A percentile compares a stretch with the other conserved stretches of the same genome.
Evolutionary conservation across 2,888 invertebrate species (phyloP).

Genomic region (Drosophila demipolita): DNA sequence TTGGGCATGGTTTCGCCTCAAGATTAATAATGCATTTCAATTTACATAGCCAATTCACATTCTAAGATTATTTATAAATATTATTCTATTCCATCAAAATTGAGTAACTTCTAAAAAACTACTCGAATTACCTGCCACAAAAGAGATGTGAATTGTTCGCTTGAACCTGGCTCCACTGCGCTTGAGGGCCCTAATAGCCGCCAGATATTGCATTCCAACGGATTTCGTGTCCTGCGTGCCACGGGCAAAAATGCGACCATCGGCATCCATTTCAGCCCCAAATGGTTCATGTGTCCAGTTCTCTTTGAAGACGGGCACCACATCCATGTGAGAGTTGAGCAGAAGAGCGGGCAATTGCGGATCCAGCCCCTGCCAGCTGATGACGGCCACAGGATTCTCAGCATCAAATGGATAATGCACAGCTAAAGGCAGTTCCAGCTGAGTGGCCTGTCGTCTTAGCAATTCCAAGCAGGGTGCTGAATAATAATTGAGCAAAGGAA

Average conservation of each 20-base stretch:
- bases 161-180: conserved; percentile 86
- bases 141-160: conserved; percentile 90
- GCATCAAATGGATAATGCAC: conserved; percentile 88
- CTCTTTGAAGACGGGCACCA: conserved; percentile 97
- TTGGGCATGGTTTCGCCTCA: not conserved
- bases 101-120: not conserved
- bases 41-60: not conserved
- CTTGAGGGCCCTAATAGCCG: conserved; percentile 89
- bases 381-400: conserved; percentile 91
- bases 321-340: conserved; percentile 98
- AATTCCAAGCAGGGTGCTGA: conserved; percentile 92
- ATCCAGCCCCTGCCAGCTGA: conserved; percentile 93
- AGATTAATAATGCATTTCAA: no score
- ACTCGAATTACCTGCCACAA: conserved; percentile 89
- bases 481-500: not conserved
- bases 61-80: not conserved
- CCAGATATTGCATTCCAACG: conserved; percentile 91
- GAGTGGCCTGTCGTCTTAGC: conserved; percentile 90
- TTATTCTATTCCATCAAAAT: not conserved
- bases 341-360: conserved; percentile 90
- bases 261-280: conserved; percentile 92
- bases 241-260: conserved; percentile 94
- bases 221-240: conserved; percentile 96
- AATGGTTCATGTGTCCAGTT: conserved; percentile 96
- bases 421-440: conserved; percentile 88